Evolutionary conservation across 1,140 invertebrate species (phyloP), one percentile per base, ranked within the genome.

Genomic region (Pseudoatta argentina): DNA sequence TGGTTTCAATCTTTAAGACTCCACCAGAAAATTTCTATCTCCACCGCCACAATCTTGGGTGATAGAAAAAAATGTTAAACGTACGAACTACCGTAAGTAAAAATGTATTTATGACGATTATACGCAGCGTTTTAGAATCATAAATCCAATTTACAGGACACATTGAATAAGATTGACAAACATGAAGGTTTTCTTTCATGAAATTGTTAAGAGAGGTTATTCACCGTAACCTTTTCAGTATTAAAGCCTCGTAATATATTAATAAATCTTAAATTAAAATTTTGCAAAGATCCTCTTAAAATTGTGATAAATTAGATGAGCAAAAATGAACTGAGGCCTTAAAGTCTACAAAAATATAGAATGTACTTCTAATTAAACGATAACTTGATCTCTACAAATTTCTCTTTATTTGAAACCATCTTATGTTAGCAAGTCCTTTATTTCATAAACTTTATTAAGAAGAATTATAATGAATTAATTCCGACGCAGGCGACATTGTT

Each of bases 1-100:
- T 66, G 75, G 21, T n/a, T 71, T 71, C 16, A 27, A 66, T 4
- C 61, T 21, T 69, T 34, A 44, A 48, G 61, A 44, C 53, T 48
- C 51, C 53, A n/a, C 44, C 53, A n/a, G 39, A 53, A 89, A 86
- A 89, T 86, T 75, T 88, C 69, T 61, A 82, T 64, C 72, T 75
- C n/a, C 6, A 24, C 24, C n/a, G 14, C 18, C 27, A 12, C 66
- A 16, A 5, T 21, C 34, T 34, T 12, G 51, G 24, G 39, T 51
- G 24, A 61, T 73, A 24, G 44, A 51, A 78, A 66, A 30, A 66
- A 30, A 30, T 48, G 24, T 21, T 78, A 48, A 66, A 51, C 10
- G 18, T 66, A 48, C 39, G 39, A 66, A 10, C 16, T 64, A 64
- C 6, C 34, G 34, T n/a, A 18, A 48, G 10, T 64, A 77, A 10